Evolutionary conservation across 2,797 vertebrate genomes (phyloP).

Genomic region (Euphonia xanthogaster): DNA sequence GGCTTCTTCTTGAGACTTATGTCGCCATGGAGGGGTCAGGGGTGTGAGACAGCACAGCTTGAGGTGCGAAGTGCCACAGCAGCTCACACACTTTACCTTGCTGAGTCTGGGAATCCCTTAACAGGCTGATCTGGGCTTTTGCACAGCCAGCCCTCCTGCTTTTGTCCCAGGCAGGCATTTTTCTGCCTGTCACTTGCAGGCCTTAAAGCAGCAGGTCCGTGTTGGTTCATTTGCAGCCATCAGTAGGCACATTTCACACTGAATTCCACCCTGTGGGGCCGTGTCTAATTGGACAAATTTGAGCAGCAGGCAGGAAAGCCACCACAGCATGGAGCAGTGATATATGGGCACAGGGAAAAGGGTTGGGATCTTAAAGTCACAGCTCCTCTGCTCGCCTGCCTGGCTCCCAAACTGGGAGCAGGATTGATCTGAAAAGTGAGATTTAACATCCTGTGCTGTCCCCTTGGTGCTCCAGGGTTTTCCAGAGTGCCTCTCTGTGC

Average conservation of each 20-base stretch:
- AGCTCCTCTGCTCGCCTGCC: conserved; percentile 21
- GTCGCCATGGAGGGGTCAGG: conserved; percentile 80
- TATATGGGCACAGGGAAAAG: conserved; percentile 76
- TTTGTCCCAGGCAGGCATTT: conserved; percentile 45
- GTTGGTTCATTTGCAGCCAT: conserved; percentile 84
- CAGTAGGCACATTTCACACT: conserved; percentile 87
- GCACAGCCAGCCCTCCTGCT: conserved; percentile 32
- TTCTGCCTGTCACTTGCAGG: conserved; percentile 72
- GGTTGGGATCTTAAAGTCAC: conserved; percentile 59
- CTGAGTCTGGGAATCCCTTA: conserved; percentile 72
- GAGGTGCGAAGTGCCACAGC: conserved; percentile 77
- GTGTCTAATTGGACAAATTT: conserved; percentile 98
- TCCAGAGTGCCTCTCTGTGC: not conserved
- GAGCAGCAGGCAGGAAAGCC: conserved; percentile 89
- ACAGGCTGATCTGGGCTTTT: conserved; percentile 71
- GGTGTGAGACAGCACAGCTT: conserved; percentile 74
- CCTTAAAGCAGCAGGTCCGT: conserved; percentile 75
- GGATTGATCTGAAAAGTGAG: not conserved
- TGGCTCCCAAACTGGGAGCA: not conserved
- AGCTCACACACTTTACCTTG: conserved; percentile 73
- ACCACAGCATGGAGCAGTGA: conserved; percentile 78
- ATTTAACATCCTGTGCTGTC: not conserved
- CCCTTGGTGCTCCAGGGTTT: not conserved
- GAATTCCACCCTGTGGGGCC: conserved; percentile 84
- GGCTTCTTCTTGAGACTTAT: conserved; percentile 76